A percentile compares a stretch with the other conserved stretches of the same genome.
Evolutionary conservation across 1,140 invertebrate genomes (phyloP).

Genomic region (Bombus consobrinus): DNA sequence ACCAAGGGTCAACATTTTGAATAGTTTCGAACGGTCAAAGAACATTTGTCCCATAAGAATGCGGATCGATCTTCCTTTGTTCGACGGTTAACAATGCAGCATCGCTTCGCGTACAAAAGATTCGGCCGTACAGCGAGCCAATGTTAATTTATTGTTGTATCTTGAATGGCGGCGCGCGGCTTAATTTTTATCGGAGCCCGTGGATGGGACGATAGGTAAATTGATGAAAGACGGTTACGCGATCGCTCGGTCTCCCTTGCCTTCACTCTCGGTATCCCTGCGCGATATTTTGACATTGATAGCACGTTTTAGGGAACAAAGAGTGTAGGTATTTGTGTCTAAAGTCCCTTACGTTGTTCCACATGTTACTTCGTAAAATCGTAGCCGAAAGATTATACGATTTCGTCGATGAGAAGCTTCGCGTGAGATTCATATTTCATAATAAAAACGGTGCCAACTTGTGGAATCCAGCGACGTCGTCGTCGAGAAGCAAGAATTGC

Average conservation of each 20-base stretch:
- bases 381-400: neutral
- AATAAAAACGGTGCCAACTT: neutral
- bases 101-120: constrained; percentile 65
- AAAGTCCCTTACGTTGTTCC: neutral
- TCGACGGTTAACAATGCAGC: constrained; percentile 61
- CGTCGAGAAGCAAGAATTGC: neutral
- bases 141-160: constrained; percentile 69
- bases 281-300: constrained; percentile 36
- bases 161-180: constrained; percentile 47
- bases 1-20: constrained; percentile 37
- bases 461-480: neutral
- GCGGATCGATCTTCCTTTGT: constrained; percentile 61
- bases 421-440: neutral
- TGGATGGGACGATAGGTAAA: constrained; percentile 38
- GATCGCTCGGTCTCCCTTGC: constrained; percentile 4
- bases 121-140: constrained; percentile 51
- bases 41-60: constrained; percentile 40
- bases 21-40: constrained; percentile 47
- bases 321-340: neutral
- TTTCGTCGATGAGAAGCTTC: neutral
- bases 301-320: constrained; percentile 11
- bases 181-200: constrained; percentile 24
- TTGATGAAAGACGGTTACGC: constrained; percentile 25
- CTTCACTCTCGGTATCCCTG: too few species aligned
- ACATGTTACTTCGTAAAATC: neutral